Percentiles rank a stretch among this genome's conserved stretches.
Evolutionary conservation across 2,888 invertebrate genomes (phyloP).

Genomic region (Dorcus hopei): DNA sequence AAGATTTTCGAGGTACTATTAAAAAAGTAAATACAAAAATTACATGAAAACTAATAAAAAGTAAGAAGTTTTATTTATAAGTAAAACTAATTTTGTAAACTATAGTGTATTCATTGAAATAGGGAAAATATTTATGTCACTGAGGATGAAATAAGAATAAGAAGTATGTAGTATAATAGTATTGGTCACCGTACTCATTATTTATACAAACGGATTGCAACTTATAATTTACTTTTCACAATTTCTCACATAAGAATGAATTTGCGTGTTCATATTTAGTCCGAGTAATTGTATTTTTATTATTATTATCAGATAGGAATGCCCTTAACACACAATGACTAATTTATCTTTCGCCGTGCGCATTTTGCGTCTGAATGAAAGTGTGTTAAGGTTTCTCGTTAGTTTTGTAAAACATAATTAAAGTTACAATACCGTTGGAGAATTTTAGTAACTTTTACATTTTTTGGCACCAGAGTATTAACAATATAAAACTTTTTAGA

Average conservation of each 20-base stretch:
- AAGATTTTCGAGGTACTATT: too few relatives aligned
- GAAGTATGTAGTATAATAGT: constrained; percentile 23
- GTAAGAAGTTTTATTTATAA: too few relatives aligned
- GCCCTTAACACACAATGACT: too few relatives aligned
- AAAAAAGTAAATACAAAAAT: too few relatives aligned
- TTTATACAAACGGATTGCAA: constrained; percentile 1
- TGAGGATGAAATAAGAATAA: constrained; percentile 35
- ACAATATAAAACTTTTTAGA: constrained; percentile 43
- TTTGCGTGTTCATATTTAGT: too few relatives aligned
- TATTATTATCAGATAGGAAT: too few relatives aligned
- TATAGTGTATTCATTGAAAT: too few relatives aligned
- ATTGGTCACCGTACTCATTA: constrained; percentile 27
- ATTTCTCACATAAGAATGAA: too few relatives aligned
- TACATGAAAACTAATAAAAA: too few relatives aligned
- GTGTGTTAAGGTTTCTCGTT: constrained; percentile 3
- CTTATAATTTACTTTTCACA: neutral
- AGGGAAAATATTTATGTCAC: neutral
- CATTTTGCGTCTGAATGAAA: neutral
- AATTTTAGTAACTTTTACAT: constrained; percentile 44
- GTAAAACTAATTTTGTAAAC: too few relatives aligned
- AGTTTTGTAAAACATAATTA: constrained; percentile 5
- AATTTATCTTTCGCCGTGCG: neutral
- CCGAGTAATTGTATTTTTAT: too few relatives aligned
- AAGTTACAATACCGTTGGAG: constrained; percentile 3
- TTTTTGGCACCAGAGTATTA: constrained; percentile 50